Base-by-base conservation (phyloP, 2,113 vertebrate genomes). In the Oophaga pumilio region DNA sequence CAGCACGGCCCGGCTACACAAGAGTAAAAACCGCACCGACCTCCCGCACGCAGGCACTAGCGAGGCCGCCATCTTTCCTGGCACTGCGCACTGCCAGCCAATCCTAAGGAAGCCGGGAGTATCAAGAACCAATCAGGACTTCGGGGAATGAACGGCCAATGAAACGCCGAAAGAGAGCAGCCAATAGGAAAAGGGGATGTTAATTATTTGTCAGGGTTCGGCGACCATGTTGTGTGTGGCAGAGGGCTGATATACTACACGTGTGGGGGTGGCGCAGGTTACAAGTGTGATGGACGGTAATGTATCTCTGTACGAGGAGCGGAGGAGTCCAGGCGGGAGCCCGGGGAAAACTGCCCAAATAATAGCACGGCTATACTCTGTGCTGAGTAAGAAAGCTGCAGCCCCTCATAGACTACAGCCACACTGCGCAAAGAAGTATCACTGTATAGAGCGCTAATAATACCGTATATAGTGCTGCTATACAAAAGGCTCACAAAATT, bases 41-140 rank as follows among this genome's bases (percentile, higher is more conserved):
- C 89, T 87, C 89, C 53, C 76, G 82, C 89, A 73, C 60, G 62
- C 53, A 52, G 62, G 87, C n/a, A 77, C 60, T 80, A 88, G 26
- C 43, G 87, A 83, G 80, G 85, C 89, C 84, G 91, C 90, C 90
- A 91, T 91, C 74, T 90, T 90, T 4, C 33, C 77, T 18, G 15
- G 60, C 53, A 81, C 71, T 22, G 59, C n/a, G 2, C 1, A 18
- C 5, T 8, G 1, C 0, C 15, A 7, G 1, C 90, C 90, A 90
- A 90, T 89, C 71, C 77, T 33, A n/a, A 20, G 3, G 5, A 50
- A 82, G 11, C 49, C 81, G 76, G 76, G 64, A 8, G 0, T 0
- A 2, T 20, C n/a, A 1, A 0, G 6, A 69, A 3, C 84, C 77
- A 82, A 82, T 82, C 49, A 53, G 6, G 8, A 52, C 11, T 4